Base-by-base conservation (phyloP, 2,888 invertebrate species). In the Aphidoletes aphidimyza region DNA sequence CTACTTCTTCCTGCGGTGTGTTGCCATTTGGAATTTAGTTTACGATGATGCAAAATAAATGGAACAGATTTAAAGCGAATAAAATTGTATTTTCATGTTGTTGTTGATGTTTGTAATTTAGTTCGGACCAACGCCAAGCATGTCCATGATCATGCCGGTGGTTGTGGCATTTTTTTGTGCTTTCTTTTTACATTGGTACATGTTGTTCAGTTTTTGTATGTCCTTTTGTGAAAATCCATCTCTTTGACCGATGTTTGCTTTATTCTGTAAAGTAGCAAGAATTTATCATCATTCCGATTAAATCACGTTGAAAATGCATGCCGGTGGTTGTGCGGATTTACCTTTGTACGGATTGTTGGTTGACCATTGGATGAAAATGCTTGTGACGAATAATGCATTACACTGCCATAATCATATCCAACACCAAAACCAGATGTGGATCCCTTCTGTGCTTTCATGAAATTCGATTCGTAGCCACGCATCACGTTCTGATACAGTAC, bases 381-480 rank as follows among this genome's bases (percentile, higher is more conserved):
- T 45, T 91, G 92, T 83, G 91, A 91, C 0, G 94, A 94, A 89
- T 95, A 95, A 87, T 95, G 94, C 94, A 95, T 94, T 0, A 95
- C 94, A 86, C 94, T 94, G 86, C 92, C 91, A 88, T 93, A 94
- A 88, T 95, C 94, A 87, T 95, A 95, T 0, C 91, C 89, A 0
- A 94, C 91, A 0, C 93, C 93, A 87, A 91, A 94, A 36, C 91
- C 92, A 84, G 92, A 90, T 0, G 92, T 91, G 39, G 89, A 90
- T 30, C 90, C 90, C 26, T 89, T 88, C 34, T 91, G 90, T 0
- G 93, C 91, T 88, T 94, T 94, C 85, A 91, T 92, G 89, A 95
- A 95, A 89, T 95, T 95, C 84, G 89, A 90, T 87, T 93, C 92
- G 17, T 92, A 90, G 1, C 93, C 94, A 93, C 88, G 85, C 89